Evolutionary conservation across 2,888 invertebrate species (phyloP).

Genomic region (Agrotis exclamationis): DNA sequence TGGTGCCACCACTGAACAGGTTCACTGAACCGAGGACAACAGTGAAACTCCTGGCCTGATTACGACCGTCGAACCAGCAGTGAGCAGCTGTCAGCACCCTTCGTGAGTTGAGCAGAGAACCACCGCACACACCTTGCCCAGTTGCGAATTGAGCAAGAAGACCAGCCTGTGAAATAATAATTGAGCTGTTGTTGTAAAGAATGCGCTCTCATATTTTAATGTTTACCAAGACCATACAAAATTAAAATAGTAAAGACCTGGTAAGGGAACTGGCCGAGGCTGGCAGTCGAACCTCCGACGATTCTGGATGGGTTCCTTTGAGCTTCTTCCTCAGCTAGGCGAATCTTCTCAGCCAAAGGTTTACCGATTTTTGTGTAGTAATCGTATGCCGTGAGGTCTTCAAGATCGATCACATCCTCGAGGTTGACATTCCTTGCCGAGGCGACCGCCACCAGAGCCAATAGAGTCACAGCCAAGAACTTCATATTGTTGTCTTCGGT

Average conservation of each 20-base stretch:
- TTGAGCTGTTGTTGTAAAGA: not conserved
- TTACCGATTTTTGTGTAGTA: conserved; percentile 62
- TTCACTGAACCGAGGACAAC: conserved; percentile 75
- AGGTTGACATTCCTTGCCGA: conserved; percentile 45
- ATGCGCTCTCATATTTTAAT: not conserved
- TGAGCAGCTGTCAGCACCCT: conserved; percentile 81
- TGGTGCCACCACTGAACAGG: conserved; percentile 77
- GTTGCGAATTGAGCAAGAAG: conserved; percentile 31
- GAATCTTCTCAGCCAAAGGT: conserved; percentile 61
- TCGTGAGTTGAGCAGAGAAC: conserved; percentile 68
- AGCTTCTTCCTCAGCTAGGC: conserved; percentile 49
- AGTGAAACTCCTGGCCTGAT: conserved; percentile 72
- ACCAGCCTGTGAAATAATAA: conserved; percentile 48
- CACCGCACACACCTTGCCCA: conserved; percentile 74
- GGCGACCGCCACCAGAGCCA: conserved; percentile 56
- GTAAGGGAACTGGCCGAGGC: conserved; percentile 62
- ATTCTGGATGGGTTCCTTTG: conserved; percentile 55
- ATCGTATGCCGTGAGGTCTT: conserved; percentile 61
- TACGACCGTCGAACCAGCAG: conserved; percentile 80
- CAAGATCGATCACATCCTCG: conserved; percentile 42
- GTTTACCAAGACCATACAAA: no score
- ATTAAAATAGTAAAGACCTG: conserved; percentile 56
- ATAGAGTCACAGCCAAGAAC: conserved; percentile 41
- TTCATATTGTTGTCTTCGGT: conserved; percentile 43
- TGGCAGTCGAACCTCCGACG: conserved; percentile 58